Percentiles rank a stretch among this genome's conserved stretches.
These are phyloP conservation scores for Echeneis naucrates DNA, from an alignment of 2,797 vertebrate genomes.

Conservation along the genomic window DNA sequence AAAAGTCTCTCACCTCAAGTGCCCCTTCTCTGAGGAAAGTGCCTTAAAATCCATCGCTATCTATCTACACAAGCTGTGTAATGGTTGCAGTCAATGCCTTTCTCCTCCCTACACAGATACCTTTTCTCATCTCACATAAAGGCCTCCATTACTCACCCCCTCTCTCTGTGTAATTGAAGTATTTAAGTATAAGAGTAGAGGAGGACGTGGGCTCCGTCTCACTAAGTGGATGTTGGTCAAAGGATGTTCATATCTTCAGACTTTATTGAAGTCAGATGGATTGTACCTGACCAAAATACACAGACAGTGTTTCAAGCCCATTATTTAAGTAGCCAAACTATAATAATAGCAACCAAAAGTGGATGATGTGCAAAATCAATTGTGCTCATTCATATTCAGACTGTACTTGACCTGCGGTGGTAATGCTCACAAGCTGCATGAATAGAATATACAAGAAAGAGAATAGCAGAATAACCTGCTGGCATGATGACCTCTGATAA, in stretches of 20 bases:
- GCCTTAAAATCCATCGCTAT: neutral
- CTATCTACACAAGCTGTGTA: neutral
- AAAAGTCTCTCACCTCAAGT: conserved; percentile 4
- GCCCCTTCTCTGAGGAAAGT: conserved; percentile 5
- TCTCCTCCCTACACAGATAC: neutral
- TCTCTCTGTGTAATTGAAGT: neutral
- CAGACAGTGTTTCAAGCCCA: neutral
- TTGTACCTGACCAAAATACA: neutral
- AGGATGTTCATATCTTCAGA: neutral
- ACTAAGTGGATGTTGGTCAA: conserved; percentile 6
- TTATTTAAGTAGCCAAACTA: neutral
- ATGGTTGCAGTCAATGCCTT: neutral
- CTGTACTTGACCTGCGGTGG: conserved; percentile 4
- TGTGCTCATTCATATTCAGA: conserved; percentile 4
- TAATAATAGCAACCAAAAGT: neutral
- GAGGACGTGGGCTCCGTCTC: neutral
- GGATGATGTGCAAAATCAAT: conserved; percentile 3
- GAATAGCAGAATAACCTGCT: neutral
- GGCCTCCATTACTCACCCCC: neutral
- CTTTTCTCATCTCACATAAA: neutral
- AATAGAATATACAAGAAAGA: conserved; percentile 2
- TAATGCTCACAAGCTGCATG: neutral
- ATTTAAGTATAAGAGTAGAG: conserved; percentile 1
- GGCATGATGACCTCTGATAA: neutral
- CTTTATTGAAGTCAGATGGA: neutral